A percentile compares a stretch with the other conserved stretches of the same genome.
These are phyloP conservation scores for Lophius piscatorius DNA, from an alignment of 2,113 vertebrate genomes.

Conservation along the genomic window DNA sequence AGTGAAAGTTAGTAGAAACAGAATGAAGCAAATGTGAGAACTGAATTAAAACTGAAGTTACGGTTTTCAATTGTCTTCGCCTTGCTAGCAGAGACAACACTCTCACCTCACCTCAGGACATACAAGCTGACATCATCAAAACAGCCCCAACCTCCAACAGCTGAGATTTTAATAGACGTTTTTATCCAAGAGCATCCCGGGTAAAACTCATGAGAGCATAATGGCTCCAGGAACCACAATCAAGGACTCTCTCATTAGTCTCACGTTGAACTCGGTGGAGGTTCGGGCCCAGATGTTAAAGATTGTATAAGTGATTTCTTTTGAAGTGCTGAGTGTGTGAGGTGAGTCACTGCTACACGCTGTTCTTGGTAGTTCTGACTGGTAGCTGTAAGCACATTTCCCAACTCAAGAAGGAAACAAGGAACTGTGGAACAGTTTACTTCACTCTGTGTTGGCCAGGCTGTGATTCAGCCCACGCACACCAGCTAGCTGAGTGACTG, in stretches of 20 bases:
- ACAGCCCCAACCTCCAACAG: constrained; percentile 57
- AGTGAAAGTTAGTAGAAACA: neutral
- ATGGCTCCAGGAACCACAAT: constrained; percentile 14
- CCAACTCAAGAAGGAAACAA: constrained; percentile 67
- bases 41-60: neutral
- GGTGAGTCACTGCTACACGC: constrained; percentile 45
- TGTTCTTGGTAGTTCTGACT: constrained; percentile 27
- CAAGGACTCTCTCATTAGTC: constrained; percentile 17
- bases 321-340: constrained; percentile 1
- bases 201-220: constrained; percentile 20
- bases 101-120: constrained; percentile 57
- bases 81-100: constrained; percentile 35
- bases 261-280: constrained; percentile 13
- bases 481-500: constrained; percentile 37
- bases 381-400: constrained; percentile 44
- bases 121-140: constrained; percentile 62
- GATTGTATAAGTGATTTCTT: constrained; percentile 16
- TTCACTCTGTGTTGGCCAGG: constrained; percentile 57
- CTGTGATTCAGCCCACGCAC: constrained; percentile 65
- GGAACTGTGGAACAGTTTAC: constrained; percentile 75
- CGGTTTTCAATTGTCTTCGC: constrained; percentile 12
- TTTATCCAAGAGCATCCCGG: constrained; percentile 46
- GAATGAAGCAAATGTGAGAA: neutral
- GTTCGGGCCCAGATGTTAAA: constrained; percentile 32
- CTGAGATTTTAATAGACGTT: constrained; percentile 44